Evolutionary conservation across 2,113 vertebrate species (phyloP).

Genomic region (Leucoraja erinaceus): DNA sequence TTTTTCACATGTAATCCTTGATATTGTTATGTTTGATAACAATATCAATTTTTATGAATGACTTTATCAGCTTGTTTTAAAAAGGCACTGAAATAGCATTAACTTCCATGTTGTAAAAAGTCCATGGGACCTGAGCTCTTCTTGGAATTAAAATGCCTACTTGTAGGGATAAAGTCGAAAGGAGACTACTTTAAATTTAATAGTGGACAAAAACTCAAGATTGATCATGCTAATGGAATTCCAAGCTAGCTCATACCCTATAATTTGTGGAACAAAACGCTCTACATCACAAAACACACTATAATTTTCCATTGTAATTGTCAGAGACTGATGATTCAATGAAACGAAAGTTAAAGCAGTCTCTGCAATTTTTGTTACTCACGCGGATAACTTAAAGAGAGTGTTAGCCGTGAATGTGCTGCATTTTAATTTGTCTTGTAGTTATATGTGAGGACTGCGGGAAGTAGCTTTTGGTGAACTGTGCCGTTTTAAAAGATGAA

Average conservation of each 20-base stretch:
- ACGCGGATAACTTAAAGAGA: background rate
- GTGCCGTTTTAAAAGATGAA: background rate
- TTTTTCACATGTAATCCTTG: background rate
- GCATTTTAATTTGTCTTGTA: too few relatives aligned
- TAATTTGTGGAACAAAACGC: slow-evolving; percentile 2
- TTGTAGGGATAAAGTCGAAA: background rate
- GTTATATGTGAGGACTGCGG: background rate
- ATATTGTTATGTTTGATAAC: background rate
- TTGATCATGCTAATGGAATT: background rate
- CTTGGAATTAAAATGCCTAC: background rate
- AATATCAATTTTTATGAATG: background rate
- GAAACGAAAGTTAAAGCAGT: background rate
- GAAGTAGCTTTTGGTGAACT: background rate
- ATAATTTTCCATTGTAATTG: background rate
- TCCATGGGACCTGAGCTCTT: background rate
- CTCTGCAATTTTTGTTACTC: background rate
- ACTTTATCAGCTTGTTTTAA: background rate
- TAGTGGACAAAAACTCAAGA: background rate
- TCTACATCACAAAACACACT: background rate
- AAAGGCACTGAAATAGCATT: background rate
- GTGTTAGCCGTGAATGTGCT: background rate
- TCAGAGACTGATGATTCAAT: background rate
- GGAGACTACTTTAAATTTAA: background rate
- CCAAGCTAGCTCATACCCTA: background rate
- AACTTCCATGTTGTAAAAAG: background rate